Conservation (phyloP, 1,140 invertebrate species). For the Aphaenogaster ashmeadi region DNA sequence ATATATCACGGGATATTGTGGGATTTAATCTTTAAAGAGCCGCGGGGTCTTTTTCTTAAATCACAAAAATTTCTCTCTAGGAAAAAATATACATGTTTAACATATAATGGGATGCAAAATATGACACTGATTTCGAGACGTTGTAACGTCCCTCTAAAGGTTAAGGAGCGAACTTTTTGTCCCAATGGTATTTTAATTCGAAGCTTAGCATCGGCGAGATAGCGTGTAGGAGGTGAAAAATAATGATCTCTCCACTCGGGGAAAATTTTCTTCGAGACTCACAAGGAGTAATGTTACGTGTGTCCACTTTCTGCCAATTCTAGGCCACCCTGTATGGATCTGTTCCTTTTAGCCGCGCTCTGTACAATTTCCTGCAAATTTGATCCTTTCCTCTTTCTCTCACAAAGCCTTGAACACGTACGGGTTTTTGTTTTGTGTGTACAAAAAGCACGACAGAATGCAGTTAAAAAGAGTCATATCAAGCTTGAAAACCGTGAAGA, state of each 20-base stretch:
- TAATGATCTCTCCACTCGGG: not conserved
- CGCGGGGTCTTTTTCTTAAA: no score
- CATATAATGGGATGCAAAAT: no score
- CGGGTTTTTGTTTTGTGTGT: not conserved
- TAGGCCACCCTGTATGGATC: not conserved
- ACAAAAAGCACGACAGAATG: not conserved
- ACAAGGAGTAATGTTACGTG: not conserved
- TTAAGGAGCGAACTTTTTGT: not conserved
- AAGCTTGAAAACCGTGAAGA: not conserved
- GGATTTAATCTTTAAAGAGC: not conserved
- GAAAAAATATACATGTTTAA: no score
- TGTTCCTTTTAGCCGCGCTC: constrained; percentile 16
- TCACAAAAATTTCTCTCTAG: no score
- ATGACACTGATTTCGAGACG: no score
- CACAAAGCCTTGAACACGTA: not conserved
- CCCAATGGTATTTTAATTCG: constrained; percentile 22
- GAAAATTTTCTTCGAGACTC: constrained; percentile 49
- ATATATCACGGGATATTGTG: not conserved
- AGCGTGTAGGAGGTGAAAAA: not conserved
- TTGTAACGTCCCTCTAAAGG: no score
- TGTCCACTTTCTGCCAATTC: constrained; percentile 47
- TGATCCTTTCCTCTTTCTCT: constrained; percentile 8
- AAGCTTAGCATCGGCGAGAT: not conserved
- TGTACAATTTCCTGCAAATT: constrained; percentile 27
- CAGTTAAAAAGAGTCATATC: constrained; percentile 38